Conservation (phyloP, 2,113 vertebrate genomes). For the Mola mola region DNA sequence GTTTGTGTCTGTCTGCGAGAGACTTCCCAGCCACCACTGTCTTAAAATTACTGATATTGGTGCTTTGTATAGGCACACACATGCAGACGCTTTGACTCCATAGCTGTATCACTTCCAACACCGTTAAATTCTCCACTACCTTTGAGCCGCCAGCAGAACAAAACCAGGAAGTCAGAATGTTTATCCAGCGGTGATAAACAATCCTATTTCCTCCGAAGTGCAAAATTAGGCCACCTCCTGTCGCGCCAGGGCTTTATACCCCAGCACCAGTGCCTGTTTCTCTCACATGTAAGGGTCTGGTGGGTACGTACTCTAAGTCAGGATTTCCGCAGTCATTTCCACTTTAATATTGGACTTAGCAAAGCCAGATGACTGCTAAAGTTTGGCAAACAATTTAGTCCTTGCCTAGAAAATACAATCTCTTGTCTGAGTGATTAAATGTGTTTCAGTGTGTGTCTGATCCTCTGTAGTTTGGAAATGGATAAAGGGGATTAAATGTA, state of each 20-base stretch:
- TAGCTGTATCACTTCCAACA: conserved; percentile 44
- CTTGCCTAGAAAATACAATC: conserved; percentile 10
- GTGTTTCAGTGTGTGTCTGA: conserved; percentile 2
- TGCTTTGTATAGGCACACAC: not conserved
- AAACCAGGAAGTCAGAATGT: conserved; percentile 79
- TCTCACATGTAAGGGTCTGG: conserved; percentile 12
- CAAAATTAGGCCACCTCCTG: conserved; percentile 70
- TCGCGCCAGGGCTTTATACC: conserved; percentile 50
- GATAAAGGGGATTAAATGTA: not conserved
- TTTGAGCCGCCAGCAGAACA: conserved; percentile 64
- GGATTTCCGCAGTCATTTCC: conserved; percentile 34
- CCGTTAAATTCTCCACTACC: conserved; percentile 28
- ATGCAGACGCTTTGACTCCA: not conserved
- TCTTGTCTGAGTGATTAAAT: conserved; percentile 11
- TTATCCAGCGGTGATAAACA: conserved; percentile 75
- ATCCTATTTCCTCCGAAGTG: conserved; percentile 68
- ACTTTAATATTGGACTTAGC: not conserved
- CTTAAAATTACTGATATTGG: conserved; percentile 19
- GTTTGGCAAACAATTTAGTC: conserved; percentile 13
- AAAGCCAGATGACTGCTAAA: not conserved
- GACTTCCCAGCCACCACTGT: not conserved
- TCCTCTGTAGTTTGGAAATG: conserved; percentile 7
- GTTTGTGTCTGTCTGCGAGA: conserved; percentile 22
- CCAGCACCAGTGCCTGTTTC: conserved; percentile 2
- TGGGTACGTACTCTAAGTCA: conserved; percentile 10